These are phyloP conservation scores for Torymus tubicola DNA, from an alignment of 2,888 invertebrate species.

Conservation along the genomic window DNA sequence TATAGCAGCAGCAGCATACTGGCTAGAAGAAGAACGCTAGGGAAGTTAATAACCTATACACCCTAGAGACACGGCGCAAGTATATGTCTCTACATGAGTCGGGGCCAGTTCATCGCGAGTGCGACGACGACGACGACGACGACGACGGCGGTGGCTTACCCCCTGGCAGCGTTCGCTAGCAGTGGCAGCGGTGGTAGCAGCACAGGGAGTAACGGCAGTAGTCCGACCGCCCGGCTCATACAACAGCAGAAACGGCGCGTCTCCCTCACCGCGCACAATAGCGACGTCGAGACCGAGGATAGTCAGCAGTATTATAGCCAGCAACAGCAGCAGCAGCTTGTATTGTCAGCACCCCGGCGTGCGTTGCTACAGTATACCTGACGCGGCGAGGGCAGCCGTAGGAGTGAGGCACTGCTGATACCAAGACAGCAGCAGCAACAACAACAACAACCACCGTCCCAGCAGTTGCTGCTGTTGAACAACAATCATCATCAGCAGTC, in stretches of 20 bases:
- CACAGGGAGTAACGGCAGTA: conserved; percentile 1
- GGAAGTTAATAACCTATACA: background rate
- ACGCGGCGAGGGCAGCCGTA: conserved; percentile 19
- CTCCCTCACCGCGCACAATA: background rate
- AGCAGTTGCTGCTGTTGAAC: too few relatives aligned
- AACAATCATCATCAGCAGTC: too few relatives aligned
- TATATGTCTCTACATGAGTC: conserved; percentile 66
- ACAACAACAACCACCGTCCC: too few relatives aligned
- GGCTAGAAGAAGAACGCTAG: background rate
- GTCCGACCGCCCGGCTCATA: conserved; percentile 15
- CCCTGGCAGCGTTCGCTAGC: conserved; percentile 5
- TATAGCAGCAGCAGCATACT: too few relatives aligned
- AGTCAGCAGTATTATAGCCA: background rate
- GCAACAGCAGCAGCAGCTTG: too few relatives aligned
- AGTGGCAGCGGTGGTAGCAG: conserved; percentile 21
- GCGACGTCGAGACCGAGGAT: background rate
- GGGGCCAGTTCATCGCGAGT: conserved; percentile 34
- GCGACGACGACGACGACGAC: too few relatives aligned
- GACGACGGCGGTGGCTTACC: conserved; percentile 23
- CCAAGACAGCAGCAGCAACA: background rate
- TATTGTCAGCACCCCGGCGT: background rate
- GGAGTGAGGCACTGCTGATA: conserved; percentile 28
- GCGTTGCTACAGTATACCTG: conserved; percentile 20
- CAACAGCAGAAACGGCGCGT: conserved; percentile 34
- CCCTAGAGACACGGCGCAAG: background rate